phyloP scores from a whole-genome alignment of 2,888 invertebrate genomes.

The Tuberolachnus salignus region DNA sequence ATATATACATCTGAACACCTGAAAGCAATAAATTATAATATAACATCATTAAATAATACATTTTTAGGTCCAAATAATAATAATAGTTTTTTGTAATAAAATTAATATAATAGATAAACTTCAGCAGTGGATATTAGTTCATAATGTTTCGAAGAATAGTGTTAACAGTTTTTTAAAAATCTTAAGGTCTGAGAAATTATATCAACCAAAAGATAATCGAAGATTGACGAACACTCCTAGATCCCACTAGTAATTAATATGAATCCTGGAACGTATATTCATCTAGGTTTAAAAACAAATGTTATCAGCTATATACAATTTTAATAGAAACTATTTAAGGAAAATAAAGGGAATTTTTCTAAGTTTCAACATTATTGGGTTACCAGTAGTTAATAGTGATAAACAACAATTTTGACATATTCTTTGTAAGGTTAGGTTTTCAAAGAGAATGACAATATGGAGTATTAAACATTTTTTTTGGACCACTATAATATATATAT shows the following conservation, averaged over 20 bases:
- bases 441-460: too few relatives aligned
- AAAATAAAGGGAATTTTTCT: not conserved
- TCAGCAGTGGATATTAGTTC: slow-evolving; percentile 1
- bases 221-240: slow-evolving; percentile 22
- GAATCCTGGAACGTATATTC: not conserved
- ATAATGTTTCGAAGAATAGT: not conserved
- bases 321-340: not conserved
- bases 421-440: too few relatives aligned
- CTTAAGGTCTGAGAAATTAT: not conserved
- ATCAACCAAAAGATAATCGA: slow-evolving; percentile 7
- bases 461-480: too few relatives aligned
- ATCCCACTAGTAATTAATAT: not conserved
- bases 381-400: not conserved
- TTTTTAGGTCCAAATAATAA: not conserved
- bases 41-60: too few relatives aligned
- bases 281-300: slow-evolving; percentile 17
- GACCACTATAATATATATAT: too few relatives aligned
- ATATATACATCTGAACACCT: not conserved
- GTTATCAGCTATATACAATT: not conserved
- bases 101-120: not conserved
- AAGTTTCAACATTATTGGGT: not conserved
- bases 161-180: slow-evolving; percentile 14
- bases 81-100: not conserved
- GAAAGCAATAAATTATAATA: not conserved
- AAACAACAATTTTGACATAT: not conserved